Evolutionary conservation across 2,113 vertebrate species (phyloP), one percentile per base, ranked within the genome.

Genomic region (Crotalus horridus): DNA sequence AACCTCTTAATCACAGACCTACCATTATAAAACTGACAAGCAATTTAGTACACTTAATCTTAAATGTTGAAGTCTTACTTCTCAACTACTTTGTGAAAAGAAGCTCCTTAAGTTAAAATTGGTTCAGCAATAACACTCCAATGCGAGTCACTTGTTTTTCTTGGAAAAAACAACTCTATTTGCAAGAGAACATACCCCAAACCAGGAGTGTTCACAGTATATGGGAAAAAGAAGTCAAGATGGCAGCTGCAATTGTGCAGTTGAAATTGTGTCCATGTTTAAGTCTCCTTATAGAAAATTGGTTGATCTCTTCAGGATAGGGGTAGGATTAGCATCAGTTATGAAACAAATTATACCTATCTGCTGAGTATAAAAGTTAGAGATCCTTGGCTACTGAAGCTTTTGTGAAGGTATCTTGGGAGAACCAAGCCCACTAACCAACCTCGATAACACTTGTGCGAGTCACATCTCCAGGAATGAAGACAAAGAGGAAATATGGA

Each of bases 121-220:
- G 39, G 58, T 91, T 17, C 0, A 88, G 53, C 24, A 88, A 69
- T 7, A 90, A 54, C 86, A 3, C 4, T 23, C 51, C 13, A 55
- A 3, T 51, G 55, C 9, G 29, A 26, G 61, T 43, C 59, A 81
- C 0, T 87, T 43, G 43, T 43, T 43, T 43, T 43, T 29, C 53
- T 51, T 91, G 54, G 89, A 46, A 95, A 94, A 96, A 94, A 53
- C 7, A 21, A 58, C 87, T 33, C n/a, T 53, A 93, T 91, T 89
- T 69, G 92, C 0, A 4, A 56, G 91, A 95, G 91, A 91, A 26
- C 29, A 93, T 59, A 92, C 7, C 85, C 88, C 87, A 94, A 21
- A 81, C 8, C 74, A 43, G 17, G 74, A 15, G 74, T 39, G 74
- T 81, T 39, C 33, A 39, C 33, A 43, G 74, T 21, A 39, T 43